Percentiles rank a stretch among this genome's conserved stretches.
Conservation (phyloP, 2,797 vertebrate genomes). For the Mionectes olivaceus region DNA sequence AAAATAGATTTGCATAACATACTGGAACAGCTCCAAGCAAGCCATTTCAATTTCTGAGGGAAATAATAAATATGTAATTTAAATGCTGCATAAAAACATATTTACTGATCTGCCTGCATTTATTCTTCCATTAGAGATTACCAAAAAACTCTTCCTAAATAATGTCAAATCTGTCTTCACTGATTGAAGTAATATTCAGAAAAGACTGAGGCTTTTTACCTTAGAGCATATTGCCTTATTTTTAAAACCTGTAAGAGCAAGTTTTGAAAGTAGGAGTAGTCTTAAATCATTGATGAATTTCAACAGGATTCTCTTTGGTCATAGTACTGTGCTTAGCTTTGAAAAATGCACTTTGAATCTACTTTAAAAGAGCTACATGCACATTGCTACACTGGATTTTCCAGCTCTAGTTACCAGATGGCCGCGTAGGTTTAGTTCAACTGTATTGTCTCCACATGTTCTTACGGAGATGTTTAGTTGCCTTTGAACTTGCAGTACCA, state of each 20-base stretch:
- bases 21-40: slow-evolving; percentile 26
- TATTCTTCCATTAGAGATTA: slow-evolving; percentile 3
- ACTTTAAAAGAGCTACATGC: not conserved
- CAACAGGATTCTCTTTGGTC: not conserved
- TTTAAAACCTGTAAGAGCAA: not conserved
- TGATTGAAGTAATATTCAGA: not conserved
- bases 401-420: not conserved
- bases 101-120: not conserved
- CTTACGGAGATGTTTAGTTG: not conserved
- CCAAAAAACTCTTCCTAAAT: not conserved
- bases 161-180: not conserved
- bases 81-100: not conserved
- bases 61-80: slow-evolving; percentile 29
- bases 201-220: not conserved
- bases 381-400: not conserved
- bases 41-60: slow-evolving; percentile 12
- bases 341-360: not conserved
- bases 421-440: not conserved
- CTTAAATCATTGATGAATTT: not conserved
- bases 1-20: slow-evolving; percentile 14
- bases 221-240: not conserved
- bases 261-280: not conserved
- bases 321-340: not conserved
- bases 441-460: not conserved
- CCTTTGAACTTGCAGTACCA: not conserved